phyloP scores from a whole-genome alignment of 2,797 vertebrate genomes.

The Danionella dracula region DNA sequence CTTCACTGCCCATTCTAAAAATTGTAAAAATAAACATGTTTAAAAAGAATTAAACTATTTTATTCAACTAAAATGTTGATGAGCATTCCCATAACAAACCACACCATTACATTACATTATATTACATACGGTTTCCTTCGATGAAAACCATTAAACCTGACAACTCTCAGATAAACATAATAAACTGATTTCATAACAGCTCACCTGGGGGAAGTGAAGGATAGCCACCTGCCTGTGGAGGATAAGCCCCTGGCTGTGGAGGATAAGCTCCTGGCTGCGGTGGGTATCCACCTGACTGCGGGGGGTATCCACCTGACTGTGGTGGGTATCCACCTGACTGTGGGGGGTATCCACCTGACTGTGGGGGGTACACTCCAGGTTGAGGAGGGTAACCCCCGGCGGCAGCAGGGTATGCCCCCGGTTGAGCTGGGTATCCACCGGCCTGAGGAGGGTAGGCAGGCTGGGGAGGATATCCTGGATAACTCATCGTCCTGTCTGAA shows the following conservation, averaged over 20 bases:
- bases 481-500: slow-evolving; percentile 77
- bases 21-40: too few relatives aligned
- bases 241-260: slow-evolving; percentile 47
- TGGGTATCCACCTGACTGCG: slow-evolving; percentile 57
- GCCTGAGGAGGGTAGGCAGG: slow-evolving; percentile 54
- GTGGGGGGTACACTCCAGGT: slow-evolving; percentile 40
- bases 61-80: too few relatives aligned
- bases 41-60: too few relatives aligned
- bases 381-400: slow-evolving; percentile 48
- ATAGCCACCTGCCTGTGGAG: slow-evolving; percentile 47
- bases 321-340: slow-evolving; percentile 42
- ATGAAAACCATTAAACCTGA: neutral
- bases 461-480: slow-evolving; percentile 75
- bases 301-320: slow-evolving; percentile 42
- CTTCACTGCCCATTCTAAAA: neutral
- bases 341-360: slow-evolving; percentile 38
- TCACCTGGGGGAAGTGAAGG: slow-evolving; percentile 78
- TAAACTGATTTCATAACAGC: neutral
- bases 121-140: neutral
- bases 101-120: neutral
- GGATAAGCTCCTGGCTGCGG: slow-evolving; percentile 57
- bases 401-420: slow-evolving; percentile 47
- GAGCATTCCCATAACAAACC: neutral
- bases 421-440: slow-evolving; percentile 47
- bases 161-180: neutral